phyloP scores from a whole-genome alignment of 2,797 vertebrate species.

The Pachyuromys duprasi region DNA sequence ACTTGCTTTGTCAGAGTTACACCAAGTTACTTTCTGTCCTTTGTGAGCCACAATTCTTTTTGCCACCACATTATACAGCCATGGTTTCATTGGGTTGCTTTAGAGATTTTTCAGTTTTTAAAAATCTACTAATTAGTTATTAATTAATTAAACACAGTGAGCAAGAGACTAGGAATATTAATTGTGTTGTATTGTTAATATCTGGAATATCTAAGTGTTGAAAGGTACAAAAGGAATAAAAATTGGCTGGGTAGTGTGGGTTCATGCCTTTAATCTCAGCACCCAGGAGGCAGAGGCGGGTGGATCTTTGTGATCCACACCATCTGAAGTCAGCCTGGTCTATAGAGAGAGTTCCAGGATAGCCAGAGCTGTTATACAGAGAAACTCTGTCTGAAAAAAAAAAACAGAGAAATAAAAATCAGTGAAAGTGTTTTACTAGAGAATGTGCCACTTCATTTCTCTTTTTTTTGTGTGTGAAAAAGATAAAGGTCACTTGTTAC shows the following conservation, averaged over 20 bases:
- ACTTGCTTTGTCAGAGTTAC: no score
- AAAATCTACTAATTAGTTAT: conserved; percentile 27
- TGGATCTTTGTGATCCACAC: no score
- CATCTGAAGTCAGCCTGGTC: no score
- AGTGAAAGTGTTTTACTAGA: conserved; percentile 14
- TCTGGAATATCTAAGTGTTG: background rate
- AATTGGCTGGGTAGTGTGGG: background rate
- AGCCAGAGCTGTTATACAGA: no score
- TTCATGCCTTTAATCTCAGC: no score
- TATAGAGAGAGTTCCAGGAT: no score
- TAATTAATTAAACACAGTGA: background rate
- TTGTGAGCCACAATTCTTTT: background rate
- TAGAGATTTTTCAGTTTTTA: conserved; percentile 26
- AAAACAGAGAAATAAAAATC: no score
- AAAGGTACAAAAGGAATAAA: background rate
- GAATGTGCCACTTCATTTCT: background rate
- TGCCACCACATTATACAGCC: background rate
- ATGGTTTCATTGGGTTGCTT: conserved; percentile 12
- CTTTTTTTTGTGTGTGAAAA: conserved; percentile 20
- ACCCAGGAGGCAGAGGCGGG: no score
- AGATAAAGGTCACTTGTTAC: background rate
- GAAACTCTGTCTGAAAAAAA: no score
- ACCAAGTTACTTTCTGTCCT: no score
- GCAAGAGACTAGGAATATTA: conserved; percentile 31
- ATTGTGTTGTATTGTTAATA: conserved; percentile 46